These are phyloP conservation scores for Parazoanthus darwini DNA, from an alignment of 92 coral and sea anemone species.

Conservation along the genomic window DNA sequence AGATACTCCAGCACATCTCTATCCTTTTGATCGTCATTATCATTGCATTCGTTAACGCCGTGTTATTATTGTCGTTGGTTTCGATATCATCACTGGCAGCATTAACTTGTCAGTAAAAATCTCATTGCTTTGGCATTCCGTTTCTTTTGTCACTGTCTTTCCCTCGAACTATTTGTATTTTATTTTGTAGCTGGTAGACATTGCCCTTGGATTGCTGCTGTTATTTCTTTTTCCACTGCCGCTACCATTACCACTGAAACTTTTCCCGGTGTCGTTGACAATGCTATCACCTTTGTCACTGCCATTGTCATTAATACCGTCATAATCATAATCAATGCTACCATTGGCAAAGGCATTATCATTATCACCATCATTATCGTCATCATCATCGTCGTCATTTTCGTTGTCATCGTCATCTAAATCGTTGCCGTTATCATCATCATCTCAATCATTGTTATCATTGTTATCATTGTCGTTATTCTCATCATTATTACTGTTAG, in stretches of 20 bases:
- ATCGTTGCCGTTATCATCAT: not conserved
- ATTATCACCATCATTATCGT: not conserved
- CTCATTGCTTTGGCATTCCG: too few species aligned
- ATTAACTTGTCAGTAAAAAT: too few species aligned
- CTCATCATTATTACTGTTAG: too few species aligned
- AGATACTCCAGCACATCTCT: not conserved
- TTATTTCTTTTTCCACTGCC: too few species aligned
- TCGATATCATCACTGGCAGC: not conserved
- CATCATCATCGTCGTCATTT: not conserved
- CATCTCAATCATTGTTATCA: not conserved
- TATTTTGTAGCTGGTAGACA: too few species aligned
- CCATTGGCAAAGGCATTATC: not conserved
- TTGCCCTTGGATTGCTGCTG: too few species aligned
- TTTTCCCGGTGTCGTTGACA: not conserved
- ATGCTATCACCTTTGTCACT: not conserved
- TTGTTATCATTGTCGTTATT: not conserved
- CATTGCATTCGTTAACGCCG: not conserved
- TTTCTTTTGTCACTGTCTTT: too few species aligned
- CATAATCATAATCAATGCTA: not conserved
- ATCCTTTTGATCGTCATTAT: not conserved
- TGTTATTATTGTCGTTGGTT: not conserved
- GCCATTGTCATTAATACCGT: not conserved
- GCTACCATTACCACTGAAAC: too few species aligned
- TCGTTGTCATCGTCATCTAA: not conserved
- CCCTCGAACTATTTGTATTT: too few species aligned